These are phyloP conservation scores for Cantharis rufa DNA, from an alignment of 2,888 invertebrate species.

Conservation along the genomic window DNA sequence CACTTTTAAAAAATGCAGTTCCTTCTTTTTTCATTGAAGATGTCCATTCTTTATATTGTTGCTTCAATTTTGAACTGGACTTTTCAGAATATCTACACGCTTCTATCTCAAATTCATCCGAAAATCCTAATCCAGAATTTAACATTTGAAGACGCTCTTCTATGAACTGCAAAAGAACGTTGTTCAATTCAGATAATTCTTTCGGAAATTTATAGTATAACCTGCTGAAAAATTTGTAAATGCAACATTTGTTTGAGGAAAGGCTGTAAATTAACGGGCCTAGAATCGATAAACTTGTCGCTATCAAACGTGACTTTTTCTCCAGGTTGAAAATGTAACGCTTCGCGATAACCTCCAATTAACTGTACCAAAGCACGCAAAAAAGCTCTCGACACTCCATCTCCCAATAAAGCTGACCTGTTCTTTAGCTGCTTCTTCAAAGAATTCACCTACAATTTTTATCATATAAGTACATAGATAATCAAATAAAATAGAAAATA, in stretches of 20 bases:
- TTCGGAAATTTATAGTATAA: slow-evolving; percentile 47
- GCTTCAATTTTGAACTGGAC: slow-evolving; percentile 65
- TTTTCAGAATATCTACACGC: slow-evolving; percentile 73
- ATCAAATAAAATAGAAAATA: background rate
- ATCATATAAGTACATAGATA: background rate
- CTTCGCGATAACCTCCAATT: slow-evolving; percentile 93
- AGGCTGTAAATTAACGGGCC: slow-evolving; percentile 82
- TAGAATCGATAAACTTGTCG: slow-evolving; percentile 85
- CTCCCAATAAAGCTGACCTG: slow-evolving; percentile 79
- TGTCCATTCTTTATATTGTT: slow-evolving; percentile 81
- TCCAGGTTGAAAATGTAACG: slow-evolving; percentile 75
- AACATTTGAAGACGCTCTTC: slow-evolving; percentile 91
- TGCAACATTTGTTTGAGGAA: slow-evolving; percentile 90
- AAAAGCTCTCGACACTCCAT: slow-evolving; percentile 92
- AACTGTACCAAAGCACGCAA: slow-evolving; percentile 87
- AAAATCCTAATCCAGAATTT: slow-evolving; percentile 90
- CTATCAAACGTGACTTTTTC: slow-evolving; percentile 82
- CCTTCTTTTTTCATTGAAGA: slow-evolving; percentile 79
- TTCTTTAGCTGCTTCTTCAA: slow-evolving; percentile 78
- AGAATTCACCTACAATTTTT: slow-evolving; percentile 64
- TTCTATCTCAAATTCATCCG: slow-evolving; percentile 95
- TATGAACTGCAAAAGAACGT: slow-evolving; percentile 75
- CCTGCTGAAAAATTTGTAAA: slow-evolving; percentile 93
- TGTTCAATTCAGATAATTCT: background rate
- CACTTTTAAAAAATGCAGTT: slow-evolving; percentile 81